Evolutionary conservation across 2,113 vertebrate genomes (phyloP).

Genomic region (Hydropotes inermis): DNA sequence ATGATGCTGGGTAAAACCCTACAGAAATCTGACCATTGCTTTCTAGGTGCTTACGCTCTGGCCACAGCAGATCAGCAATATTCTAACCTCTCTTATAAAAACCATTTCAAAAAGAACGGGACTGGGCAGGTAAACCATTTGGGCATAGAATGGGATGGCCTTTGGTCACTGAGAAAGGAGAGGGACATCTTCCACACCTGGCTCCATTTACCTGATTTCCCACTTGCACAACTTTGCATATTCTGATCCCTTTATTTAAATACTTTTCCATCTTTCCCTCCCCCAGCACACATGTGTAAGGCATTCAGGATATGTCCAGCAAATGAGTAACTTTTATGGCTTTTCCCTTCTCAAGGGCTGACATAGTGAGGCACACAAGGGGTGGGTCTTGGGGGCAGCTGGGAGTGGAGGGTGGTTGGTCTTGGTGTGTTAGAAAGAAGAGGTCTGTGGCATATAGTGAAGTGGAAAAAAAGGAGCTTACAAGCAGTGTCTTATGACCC

Average conservation of each 20-base stretch:
- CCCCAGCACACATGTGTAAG: background rate
- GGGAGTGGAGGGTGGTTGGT: background rate
- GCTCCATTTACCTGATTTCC: background rate
- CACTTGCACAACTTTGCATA: background rate
- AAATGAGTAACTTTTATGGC: background rate
- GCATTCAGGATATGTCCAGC: background rate
- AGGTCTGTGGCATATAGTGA: background rate
- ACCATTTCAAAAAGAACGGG: background rate
- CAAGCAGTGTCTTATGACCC: background rate
- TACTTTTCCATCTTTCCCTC: background rate
- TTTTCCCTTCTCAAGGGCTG: background rate
- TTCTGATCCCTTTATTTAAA: background rate
- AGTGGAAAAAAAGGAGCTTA: constrained; percentile 30
- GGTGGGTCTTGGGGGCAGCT: background rate
- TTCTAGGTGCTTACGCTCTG: background rate
- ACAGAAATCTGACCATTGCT: background rate
- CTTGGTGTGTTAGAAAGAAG: background rate
- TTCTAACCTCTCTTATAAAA: background rate
- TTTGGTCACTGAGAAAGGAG: background rate
- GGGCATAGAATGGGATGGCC: accelerated
- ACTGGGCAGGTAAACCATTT: background rate
- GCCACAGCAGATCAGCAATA: background rate
- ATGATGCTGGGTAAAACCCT: background rate
- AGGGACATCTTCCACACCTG: background rate
- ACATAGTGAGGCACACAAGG: background rate